Evolutionary conservation across 2,797 vertebrate genomes (phyloP), one percentile per base, ranked within the genome.

Genomic region (Synanceia verrucosa): DNA sequence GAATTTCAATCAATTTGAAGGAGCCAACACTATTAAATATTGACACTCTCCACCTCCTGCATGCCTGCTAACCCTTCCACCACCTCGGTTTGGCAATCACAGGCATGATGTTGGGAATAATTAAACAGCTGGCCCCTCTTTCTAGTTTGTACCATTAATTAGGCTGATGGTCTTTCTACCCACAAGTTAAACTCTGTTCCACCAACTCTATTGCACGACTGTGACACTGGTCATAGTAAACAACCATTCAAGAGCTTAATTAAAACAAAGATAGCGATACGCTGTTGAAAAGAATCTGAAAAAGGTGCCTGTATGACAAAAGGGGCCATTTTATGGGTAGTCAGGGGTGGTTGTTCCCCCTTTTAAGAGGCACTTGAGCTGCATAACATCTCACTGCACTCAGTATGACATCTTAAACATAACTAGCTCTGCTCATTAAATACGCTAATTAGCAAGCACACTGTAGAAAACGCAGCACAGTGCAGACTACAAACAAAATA

Each of bases 31-130:
- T 78, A 87, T 91, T 86, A 89, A 90, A 91, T 91, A 89, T 88
- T 88, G 86, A 93, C 77, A 83, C 59, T 66, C 62, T 69, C 67
- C 70, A 68, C 79, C 56, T 69, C 65, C 37, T 70, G 59, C 70
- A 62, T 68, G 50, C 65, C 58, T 70, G 64, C 70, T 87, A 91
- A 85, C 83, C 88, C 81, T 80, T 90, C 79, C 81, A 82, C 76
- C 81, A 84, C 70, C 67, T 86, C 81, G 74, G 53, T 73, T 87
- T 89, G 84, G 84, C 88, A 91, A 88, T 84, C 84, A 76, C 87
- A 85, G 84, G 70, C 86, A 84, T 70, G 71, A 91, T 91, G 92
- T 92, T 93, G 89, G 93, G 94, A 86, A 92, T 95, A 94, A 96
- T 95, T 94, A 95, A 94, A 92, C 82, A 89, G 79, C 88, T 59